Percentiles rank a stretch among this genome's conserved stretches.
These are phyloP conservation scores for Trachymyrmex cornetzi DNA, from an alignment of 1,140 invertebrate species.

Conservation along the genomic window DNA sequence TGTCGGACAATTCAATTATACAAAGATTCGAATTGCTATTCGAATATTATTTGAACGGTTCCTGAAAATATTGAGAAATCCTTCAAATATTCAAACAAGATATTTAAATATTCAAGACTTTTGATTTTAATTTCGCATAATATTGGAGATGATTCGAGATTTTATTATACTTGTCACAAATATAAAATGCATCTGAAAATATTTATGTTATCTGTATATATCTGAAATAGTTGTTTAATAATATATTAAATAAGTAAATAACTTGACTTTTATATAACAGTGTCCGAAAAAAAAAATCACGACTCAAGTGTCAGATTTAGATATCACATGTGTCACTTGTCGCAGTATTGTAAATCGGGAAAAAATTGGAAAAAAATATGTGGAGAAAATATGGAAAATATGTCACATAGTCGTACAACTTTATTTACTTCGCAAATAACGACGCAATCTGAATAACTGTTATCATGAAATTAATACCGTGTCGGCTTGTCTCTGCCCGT, in stretches of 20 bases:
- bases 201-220: not conserved
- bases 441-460: constrained; percentile 7
- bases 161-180: not conserved
- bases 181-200: not conserved
- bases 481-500: not conserved
- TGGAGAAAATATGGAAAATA: not conserved
- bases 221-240: not conserved
- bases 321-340: not conserved
- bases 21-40: too few species aligned
- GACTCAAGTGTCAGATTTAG: not conserved
- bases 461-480: constrained; percentile 35
- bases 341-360: not conserved
- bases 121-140: too few species aligned
- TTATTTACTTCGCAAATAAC: constrained; percentile 36
- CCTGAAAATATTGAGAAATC: too few species aligned
- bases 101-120: too few species aligned
- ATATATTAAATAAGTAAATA: too few species aligned
- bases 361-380: not conserved
- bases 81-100: too few species aligned
- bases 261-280: not conserved
- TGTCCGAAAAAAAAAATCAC: not conserved
- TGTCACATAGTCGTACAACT: not conserved
- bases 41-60: too few species aligned
- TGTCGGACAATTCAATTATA: not conserved
- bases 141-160: not conserved